phyloP scores from a whole-genome alignment of 2,113 vertebrate species.

The Phycodurus eques region DNA sequence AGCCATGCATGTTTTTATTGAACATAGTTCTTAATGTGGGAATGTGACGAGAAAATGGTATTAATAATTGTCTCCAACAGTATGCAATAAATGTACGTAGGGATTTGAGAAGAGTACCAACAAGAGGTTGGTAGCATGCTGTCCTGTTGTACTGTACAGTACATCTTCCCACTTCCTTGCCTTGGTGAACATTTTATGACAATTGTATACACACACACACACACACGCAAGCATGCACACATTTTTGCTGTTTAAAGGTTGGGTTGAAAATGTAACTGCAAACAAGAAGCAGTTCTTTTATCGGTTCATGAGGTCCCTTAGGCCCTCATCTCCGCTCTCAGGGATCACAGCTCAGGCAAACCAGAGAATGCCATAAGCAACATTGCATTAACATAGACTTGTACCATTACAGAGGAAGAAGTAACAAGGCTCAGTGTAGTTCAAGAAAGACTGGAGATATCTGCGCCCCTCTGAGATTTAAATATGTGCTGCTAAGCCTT shows the following conservation, averaged over 20 bases:
- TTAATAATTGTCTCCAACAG: background rate
- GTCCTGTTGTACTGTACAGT: conserved; percentile 14
- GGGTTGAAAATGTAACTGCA: conserved; percentile 45
- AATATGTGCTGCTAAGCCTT: conserved; percentile 75
- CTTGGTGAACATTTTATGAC: conserved; percentile 37
- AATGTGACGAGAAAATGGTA: background rate
- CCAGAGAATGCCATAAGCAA: conserved; percentile 35
- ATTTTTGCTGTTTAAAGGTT: conserved; percentile 5
- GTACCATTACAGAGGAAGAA: conserved; percentile 58
- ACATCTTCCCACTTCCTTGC: conserved; percentile 15
- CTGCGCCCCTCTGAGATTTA: conserved; percentile 72
- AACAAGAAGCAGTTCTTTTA: conserved; percentile 49
- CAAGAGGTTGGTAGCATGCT: conserved; percentile 6
- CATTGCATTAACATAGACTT: conserved; percentile 52
- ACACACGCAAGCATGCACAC: background rate
- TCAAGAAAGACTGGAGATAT: conserved; percentile 74
- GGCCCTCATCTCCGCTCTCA: conserved; percentile 36
- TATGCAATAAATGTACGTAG: background rate
- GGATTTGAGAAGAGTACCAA: conserved; percentile 26
- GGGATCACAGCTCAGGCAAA: conserved; percentile 55
- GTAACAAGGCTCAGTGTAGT: conserved; percentile 60
- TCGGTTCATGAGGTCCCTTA: conserved; percentile 45
- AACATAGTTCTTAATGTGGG: background rate
- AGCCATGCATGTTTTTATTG: background rate
- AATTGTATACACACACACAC: conserved; percentile 1